These are phyloP conservation scores for Mirounga angustirostris DNA, from an alignment of 2,113 vertebrate genomes.

Conservation along the genomic window DNA sequence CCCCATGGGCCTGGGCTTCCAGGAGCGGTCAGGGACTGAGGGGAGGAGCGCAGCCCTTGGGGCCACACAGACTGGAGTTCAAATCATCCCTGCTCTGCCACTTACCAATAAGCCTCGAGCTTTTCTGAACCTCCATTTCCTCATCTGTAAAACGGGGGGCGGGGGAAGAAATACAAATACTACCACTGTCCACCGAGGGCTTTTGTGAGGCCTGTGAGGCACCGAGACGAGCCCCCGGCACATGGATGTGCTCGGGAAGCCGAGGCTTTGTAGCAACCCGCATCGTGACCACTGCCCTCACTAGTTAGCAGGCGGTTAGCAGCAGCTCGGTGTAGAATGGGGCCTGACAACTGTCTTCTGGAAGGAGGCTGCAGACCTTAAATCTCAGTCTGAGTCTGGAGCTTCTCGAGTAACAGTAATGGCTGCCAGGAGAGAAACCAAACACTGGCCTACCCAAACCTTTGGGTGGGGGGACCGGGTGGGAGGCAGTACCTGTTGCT, in stretches of 20 bases:
- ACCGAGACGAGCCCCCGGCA: not conserved
- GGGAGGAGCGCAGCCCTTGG: not conserved
- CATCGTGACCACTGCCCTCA: not conserved
- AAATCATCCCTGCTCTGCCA: not conserved
- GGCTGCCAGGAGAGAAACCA: not conserved
- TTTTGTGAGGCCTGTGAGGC: not conserved
- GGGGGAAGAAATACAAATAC: not conserved
- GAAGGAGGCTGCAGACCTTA: not conserved
- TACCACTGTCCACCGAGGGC: not conserved
- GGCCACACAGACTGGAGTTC: not conserved
- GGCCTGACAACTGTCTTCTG: not conserved
- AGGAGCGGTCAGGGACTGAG: too few relatives aligned
- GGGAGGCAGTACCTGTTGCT: not conserved
- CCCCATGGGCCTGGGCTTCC: not conserved
- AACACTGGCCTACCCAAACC: not conserved
- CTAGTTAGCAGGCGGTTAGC: not conserved
- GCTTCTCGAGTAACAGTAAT: not conserved
- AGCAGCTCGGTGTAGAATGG: not conserved
- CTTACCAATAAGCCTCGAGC: not conserved
- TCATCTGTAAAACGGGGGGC: not conserved
- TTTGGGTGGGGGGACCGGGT: not conserved
- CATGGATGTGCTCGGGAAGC: rapidly evolving
- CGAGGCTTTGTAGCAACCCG: not conserved
- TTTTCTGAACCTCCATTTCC: not conserved
- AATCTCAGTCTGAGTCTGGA: not conserved